Evolutionary conservation across 2,797 vertebrate genomes (phyloP), one percentile per base, ranked within the genome.

Genomic region (Florisuga fusca): DNA sequence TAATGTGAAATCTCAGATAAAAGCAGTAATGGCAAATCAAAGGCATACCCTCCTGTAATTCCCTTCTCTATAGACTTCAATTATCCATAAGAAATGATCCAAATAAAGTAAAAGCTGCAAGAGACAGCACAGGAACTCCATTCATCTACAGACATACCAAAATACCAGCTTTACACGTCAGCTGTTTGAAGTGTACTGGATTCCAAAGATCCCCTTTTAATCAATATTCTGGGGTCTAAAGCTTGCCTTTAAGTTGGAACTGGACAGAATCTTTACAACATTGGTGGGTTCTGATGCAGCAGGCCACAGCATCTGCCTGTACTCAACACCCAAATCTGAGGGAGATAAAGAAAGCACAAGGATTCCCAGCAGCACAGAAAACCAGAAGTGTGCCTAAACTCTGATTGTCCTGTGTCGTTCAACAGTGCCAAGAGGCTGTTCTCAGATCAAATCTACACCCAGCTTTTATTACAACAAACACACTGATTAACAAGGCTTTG

Each of bases 11-110:
- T 73, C 38, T 62, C 55, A 89, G 64, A 86, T 84, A 91, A 91
- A 93, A 95, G 79, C 59, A 76, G 85, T 34, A 76, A 75, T 17
- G 17, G 36, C 76, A 93, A 89, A 85, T 77, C 79, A 94, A 84
- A 96, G 89, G 78, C 62, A 88, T 10, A 33, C 53, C 69, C 48
- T 88, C 62, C 71, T 43, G 16, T 43, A 92, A 84, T 62, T 80
- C 61, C 80, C 55, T 85, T 79, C 66, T 57, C 62, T 59, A 38
- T 36, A 90, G 75, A 93, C 62, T 73, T 84, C 75, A 72, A 85
- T 85, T 84, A 86, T 41, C 69, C 29, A 5, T 25, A 62, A 91
- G 66, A 84, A 94, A 88, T 16, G 27, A 18, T 86, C 38, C 20
- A 69, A 68, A 75, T 58, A 85, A 89, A 95, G 38, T 48, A 80